Base-by-base conservation (phyloP, 2,797 vertebrate genomes). In the Gymnothorax reevesii region DNA sequence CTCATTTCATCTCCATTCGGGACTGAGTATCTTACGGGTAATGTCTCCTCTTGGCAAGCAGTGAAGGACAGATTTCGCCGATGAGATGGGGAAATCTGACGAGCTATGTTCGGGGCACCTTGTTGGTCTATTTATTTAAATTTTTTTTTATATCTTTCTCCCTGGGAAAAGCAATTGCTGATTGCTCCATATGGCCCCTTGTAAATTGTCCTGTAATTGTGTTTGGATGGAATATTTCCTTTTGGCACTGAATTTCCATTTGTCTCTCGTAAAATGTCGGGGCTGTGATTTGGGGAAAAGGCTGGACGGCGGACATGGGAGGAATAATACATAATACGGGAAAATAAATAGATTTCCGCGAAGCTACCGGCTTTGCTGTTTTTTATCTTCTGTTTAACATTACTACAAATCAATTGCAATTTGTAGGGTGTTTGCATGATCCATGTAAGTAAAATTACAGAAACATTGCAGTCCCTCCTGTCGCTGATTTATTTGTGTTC, bases 201-300 rank as follows among this genome's bases (percentile, higher is more conserved):
- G 89, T 90, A 92, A 94, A 95, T 94, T 93, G 90, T 91, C 83
- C 90, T 85, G 89, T 94, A 93, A 95, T 94, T 94, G 90, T 94
- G 90, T 95, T 94, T 92, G 88, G 89, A 89, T 92, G 92, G 91
- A 93, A 94, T 93, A 92, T 90, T 89, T 91, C 83, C 88, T 95
- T 94, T 94, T 90, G 90, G 84, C 91, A 88, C 88, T 75, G 89
- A 84, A 87, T 92, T 92, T 93, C 88, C 88, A 86, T 86, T 88
- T 87, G 88, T 89, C 80, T 89, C 59, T 89, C 88, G 85, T 20
- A 27, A 84, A 89, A 90, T 92, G 86, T 88, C 83, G 71, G 84
- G 52, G 62, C 86, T 62, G 77, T 93, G 92, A 94, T 91, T 92
- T 86, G 88, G 89, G 86, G 87, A 80, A 69, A 84, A 89, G 79